phyloP scores from a whole-genome alignment of 1,140 invertebrate species.

The Bombus confusus region DNA sequence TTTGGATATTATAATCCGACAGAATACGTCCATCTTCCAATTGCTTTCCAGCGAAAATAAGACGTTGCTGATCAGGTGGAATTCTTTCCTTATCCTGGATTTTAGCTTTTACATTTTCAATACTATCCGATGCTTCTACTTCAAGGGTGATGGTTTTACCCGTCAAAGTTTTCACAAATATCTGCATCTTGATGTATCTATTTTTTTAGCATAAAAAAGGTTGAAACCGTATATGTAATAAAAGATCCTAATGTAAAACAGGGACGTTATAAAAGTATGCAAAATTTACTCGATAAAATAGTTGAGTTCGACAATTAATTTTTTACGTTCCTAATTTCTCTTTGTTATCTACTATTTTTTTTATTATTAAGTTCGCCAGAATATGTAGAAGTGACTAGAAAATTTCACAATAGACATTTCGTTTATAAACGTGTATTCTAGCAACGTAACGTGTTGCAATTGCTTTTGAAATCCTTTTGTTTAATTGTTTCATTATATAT shows the following conservation, averaged over 20 bases:
- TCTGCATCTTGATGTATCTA: slow-evolving; percentile 85
- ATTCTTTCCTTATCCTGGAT: slow-evolving; percentile 91
- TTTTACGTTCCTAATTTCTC: slow-evolving; percentile 15
- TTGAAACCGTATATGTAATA: too few species aligned
- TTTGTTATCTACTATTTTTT: slow-evolving; percentile 1
- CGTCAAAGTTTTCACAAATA: slow-evolving; percentile 93
- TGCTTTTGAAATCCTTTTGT: slow-evolving; percentile 66
- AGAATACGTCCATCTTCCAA: slow-evolving; percentile 91
- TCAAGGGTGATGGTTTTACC: slow-evolving; percentile 94
- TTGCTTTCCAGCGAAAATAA: slow-evolving; percentile 92
- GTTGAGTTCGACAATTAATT: not conserved
- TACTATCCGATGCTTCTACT: slow-evolving; percentile 92
- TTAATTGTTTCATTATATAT: slow-evolving; percentile 34
- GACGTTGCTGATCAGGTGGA: slow-evolving; percentile 89
- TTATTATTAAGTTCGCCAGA: slow-evolving; percentile 1
- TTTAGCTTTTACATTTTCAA: slow-evolving; percentile 93
- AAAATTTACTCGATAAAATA: slow-evolving; percentile 11
- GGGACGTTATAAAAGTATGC: not conserved
- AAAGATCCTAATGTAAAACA: not conserved
- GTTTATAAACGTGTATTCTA: slow-evolving; percentile 49
- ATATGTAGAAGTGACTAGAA: slow-evolving; percentile 23
- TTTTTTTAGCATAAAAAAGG: slow-evolving; percentile 34
- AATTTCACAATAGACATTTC: slow-evolving; percentile 50
- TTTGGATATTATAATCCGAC: slow-evolving; percentile 94
- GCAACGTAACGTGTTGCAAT: slow-evolving; percentile 46